Conservation (phyloP, 2,888 invertebrate species). For the Noctua pronuba region DNA sequence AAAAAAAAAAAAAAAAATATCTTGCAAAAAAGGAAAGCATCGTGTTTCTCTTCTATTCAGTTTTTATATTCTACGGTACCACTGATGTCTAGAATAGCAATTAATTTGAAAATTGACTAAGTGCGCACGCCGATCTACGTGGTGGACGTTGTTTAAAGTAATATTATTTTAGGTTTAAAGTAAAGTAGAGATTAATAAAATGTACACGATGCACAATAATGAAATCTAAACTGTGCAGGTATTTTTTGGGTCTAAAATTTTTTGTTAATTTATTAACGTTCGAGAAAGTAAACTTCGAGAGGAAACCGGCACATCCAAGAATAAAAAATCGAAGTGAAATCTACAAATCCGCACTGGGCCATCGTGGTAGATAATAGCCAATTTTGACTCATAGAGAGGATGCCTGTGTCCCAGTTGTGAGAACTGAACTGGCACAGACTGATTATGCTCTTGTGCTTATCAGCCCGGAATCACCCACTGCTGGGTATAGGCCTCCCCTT, state of each 20-base stretch:
- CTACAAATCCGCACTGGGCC: no score
- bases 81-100: conserved; percentile 50
- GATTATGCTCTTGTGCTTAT: no score
- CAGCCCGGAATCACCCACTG: no score
- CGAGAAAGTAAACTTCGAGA: no score
- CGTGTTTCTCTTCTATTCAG: background rate
- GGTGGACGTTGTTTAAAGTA: background rate
- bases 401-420: no score
- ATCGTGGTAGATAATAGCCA: no score
- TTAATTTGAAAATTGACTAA: conserved; percentile 56
- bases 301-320: no score
- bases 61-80: conserved; percentile 8
- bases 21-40: background rate
- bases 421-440: no score
- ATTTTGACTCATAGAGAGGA: no score
- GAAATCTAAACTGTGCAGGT: background rate
- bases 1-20: background rate
- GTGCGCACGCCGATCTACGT: conserved; percentile 21
- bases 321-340: no score
- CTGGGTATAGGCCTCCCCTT: no score
- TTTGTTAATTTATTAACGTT: background rate
- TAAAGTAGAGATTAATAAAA: background rate
- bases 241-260: background rate
- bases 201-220: background rate
- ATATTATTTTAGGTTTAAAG: conserved; percentile 16